These are phyloP conservation scores for Agonopterix arenella DNA, from an alignment of 2,888 invertebrate genomes.

Conservation along the genomic window DNA sequence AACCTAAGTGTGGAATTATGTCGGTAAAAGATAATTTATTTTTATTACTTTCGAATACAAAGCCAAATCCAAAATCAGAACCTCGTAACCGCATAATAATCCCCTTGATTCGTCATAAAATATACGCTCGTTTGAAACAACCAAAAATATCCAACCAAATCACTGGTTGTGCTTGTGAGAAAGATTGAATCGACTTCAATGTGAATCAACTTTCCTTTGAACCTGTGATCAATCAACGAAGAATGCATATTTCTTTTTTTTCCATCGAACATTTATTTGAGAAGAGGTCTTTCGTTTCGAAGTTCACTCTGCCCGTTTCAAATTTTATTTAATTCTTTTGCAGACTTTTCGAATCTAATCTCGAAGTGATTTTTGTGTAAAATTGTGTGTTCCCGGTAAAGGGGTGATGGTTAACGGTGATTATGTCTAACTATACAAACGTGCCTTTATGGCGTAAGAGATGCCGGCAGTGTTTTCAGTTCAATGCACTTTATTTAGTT, in stretches of 20 bases:
- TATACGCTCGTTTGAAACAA: too few species aligned
- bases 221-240: neutral
- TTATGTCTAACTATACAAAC: conserved; percentile 12
- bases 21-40: too few species aligned
- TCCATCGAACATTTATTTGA: too few species aligned
- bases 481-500: conserved; percentile 37
- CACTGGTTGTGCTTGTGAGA: neutral
- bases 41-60: neutral
- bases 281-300: too few species aligned
- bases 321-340: too few species aligned
- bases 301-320: too few species aligned
- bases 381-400: neutral
- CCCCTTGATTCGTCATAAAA: too few species aligned
- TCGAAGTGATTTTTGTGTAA: too few species aligned
- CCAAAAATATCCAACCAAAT: neutral
- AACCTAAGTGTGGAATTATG: too few species aligned
- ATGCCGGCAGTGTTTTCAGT: conserved; percentile 25
- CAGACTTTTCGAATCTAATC: too few species aligned
- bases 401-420: conserved; percentile 3
- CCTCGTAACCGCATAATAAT: too few species aligned
- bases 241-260: neutral
- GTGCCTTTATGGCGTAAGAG: conserved; percentile 23
- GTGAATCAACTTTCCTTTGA: neutral
- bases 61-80: neutral
- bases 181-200: neutral